These are phyloP conservation scores for Oscheius onirici DNA, from an alignment of 2,888 invertebrate genomes.

Conservation along the genomic window DNA sequence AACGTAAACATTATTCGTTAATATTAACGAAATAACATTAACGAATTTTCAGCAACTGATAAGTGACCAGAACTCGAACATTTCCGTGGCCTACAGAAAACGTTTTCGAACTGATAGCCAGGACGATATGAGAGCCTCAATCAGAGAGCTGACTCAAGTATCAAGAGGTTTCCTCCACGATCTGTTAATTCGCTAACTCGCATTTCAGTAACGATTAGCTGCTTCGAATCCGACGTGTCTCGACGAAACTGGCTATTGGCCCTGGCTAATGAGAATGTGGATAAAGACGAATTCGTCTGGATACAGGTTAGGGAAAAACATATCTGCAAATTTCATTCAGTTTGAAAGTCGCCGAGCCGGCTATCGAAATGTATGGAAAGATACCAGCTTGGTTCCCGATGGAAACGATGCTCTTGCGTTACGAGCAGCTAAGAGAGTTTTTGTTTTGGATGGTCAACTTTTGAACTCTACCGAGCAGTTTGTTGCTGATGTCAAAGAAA, in stretches of 20 bases:
- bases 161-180: slow-evolving; percentile 1
- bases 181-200: too few relatives aligned
- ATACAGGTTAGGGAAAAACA: not conserved
- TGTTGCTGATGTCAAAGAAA: slow-evolving; percentile 37
- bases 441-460: slow-evolving; percentile 40
- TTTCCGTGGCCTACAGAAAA: slow-evolving; percentile 19
- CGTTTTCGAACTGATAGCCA: slow-evolving; percentile 36
- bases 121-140: slow-evolving; percentile 40
- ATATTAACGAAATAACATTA: too few relatives aligned
- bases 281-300: slow-evolving; percentile 48
- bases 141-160: not conserved
- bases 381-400: slow-evolving; percentile 29
- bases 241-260: slow-evolving; percentile 50
- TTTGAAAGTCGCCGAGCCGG: slow-evolving; percentile 43
- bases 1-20: too few relatives aligned
- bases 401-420: slow-evolving; percentile 44
- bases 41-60: not conserved
- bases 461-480: slow-evolving; percentile 40
- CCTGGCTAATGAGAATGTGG: slow-evolving; percentile 42
- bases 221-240: slow-evolving; percentile 54
- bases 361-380: slow-evolving; percentile 41
- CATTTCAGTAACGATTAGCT: slow-evolving; percentile 50
- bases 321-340: slow-evolving; percentile 11
- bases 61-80: not conserved
- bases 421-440: slow-evolving; percentile 29